A percentile compares a stretch with the other conserved stretches of the same genome.
Conservation (phyloP, 53 echinoderm and acorn worm genomes). For the Glandiceps talaboti region DNA sequence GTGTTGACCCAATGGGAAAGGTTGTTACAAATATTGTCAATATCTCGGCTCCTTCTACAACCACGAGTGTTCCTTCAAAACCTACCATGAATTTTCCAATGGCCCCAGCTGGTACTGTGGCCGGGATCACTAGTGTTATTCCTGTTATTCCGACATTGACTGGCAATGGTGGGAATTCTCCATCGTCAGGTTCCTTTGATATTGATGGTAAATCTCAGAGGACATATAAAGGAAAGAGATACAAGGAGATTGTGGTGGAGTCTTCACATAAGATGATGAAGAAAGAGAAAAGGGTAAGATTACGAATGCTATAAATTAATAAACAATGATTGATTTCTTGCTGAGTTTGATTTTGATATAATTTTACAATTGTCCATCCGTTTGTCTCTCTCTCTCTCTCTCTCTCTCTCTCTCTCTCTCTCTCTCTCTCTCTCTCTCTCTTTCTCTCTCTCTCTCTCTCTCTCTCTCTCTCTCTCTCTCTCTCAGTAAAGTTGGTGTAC, state of each 20-base stretch:
- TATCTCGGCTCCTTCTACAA: background rate
- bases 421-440: too few species aligned
- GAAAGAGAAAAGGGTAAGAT: slow-evolving; percentile 4
- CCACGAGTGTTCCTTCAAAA: background rate
- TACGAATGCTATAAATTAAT: too few species aligned
- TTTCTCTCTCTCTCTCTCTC: too few species aligned
- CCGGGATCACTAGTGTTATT: background rate
- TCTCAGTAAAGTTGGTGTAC: too few species aligned
- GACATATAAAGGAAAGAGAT: slow-evolving; percentile 59
- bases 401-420: too few species aligned
- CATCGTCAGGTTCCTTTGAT: background rate
- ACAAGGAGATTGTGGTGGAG: slow-evolving; percentile 61
- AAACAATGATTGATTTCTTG: too few species aligned
- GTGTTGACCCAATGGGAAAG: background rate
- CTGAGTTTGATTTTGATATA: too few species aligned
- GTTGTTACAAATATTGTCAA: background rate
- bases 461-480: too few species aligned
- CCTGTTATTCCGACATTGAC: background rate
- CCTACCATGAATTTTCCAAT: background rate
- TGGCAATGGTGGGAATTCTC: background rate
- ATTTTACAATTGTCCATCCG: too few species aligned
- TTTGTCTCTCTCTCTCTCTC: too few species aligned
- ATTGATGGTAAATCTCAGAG: slow-evolving; percentile 48
- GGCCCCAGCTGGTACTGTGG: background rate
- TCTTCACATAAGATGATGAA: slow-evolving; percentile 5